Evolutionary conservation across 2,113 vertebrate species (phyloP).

Genomic region (Coracopsis vasa): DNA sequence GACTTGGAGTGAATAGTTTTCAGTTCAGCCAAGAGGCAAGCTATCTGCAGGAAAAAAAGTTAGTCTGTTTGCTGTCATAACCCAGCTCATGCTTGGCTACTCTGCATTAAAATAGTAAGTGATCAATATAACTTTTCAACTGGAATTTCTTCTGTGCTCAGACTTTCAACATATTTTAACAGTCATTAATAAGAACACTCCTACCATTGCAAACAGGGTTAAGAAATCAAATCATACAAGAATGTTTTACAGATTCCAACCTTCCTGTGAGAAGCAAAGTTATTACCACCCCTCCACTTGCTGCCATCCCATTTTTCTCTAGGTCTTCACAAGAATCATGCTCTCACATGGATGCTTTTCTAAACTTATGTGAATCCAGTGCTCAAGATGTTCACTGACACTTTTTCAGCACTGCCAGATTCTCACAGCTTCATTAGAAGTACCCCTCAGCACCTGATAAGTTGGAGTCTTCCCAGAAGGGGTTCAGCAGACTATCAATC

Average conservation of each 20-base stretch:
- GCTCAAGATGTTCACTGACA: neutral
- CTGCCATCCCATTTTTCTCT: neutral
- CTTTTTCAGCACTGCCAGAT: neutral
- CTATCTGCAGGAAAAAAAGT: conserved; percentile 75
- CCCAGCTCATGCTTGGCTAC: neutral
- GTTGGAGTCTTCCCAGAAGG: neutral
- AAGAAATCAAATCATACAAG: neutral
- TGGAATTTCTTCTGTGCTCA: neutral
- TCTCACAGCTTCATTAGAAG: neutral
- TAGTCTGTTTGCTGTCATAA: neutral
- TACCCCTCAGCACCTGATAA: neutral
- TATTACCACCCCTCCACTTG: neutral
- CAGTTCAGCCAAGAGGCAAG: conserved; percentile 82
- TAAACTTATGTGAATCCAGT: neutral
- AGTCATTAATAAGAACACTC: neutral
- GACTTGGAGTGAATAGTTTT: conserved; percentile 71
- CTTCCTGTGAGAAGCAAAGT: neutral
- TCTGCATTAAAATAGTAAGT: neutral
- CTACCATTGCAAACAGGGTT: neutral
- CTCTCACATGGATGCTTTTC: neutral
- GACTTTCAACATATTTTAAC: neutral
- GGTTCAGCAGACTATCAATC: neutral
- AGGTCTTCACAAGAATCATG: neutral
- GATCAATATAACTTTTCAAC: neutral
- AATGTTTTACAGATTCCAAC: neutral